Evolutionary conservation across 2,888 invertebrate species (phyloP), one percentile per base, ranked within the genome.

Genomic region (Lypha dubia): DNA sequence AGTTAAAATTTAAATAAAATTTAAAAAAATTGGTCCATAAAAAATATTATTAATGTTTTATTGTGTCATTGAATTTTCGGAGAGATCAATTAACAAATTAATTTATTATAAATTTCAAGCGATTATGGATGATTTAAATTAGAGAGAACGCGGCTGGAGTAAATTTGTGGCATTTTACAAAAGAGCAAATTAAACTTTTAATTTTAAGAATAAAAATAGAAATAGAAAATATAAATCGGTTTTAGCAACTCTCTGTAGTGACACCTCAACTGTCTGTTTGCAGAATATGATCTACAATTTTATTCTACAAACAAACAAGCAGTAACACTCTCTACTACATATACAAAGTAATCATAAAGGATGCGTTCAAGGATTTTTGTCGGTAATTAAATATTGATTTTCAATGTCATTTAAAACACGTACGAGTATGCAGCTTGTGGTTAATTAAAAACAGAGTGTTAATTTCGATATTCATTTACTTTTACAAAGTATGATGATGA

Each of bases 51-150:
- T 77, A 73, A 81, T 81, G 63, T 58, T 70, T 70, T 77, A 84
- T 81, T 77, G 63, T 84, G 77, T 77, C 77, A 77, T 70, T 77
- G 77, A 80, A 63, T 73, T 84, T 79, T 60, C 41, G 60, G 35
- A 62, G 35, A 62, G 73, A 77, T 79, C 80, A 81, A 74, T 81
- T 81, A 81, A 79, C 41, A 46, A 81, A 77, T 38, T 62, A 80
- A 80, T 80, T 80, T 38, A 62, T 68, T 56, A 35, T 28, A 46
- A 74, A 73, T 35, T 22, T 67, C 13, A 41, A 22, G 38, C 58
- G 56, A 13, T 17, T 41, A 67, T 17, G 24, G 11, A 41, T 7
- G n/a, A n/a, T n/a, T n/a, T n/a, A n/a, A n/a, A n/a, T n/a, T n/a
- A n/a, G n/a, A n/a, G n/a, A n/a, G n/a, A n/a, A n/a, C n/a, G n/a